Base-by-base conservation (phyloP, 2,888 invertebrate species). In the Chrysotoxum bicinctum region DNA sequence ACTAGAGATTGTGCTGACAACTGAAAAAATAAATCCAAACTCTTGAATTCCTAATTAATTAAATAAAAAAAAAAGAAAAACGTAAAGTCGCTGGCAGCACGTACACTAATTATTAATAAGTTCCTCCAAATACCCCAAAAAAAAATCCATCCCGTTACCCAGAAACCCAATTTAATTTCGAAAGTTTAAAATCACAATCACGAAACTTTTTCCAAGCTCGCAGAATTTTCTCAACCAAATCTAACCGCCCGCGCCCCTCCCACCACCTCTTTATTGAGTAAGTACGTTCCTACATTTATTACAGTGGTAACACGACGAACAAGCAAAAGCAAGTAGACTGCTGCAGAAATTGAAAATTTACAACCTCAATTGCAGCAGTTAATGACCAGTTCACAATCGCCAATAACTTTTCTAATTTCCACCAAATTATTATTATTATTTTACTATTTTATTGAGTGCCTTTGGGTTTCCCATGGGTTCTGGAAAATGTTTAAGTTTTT, bases 351-450 rank as follows among this genome's bases (percentile, higher is more conserved):
- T 84, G 75, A 80, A 84, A 84, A 84, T 84, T 84, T 84, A 84
- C 84, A 84, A 84, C 84, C 70, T 48, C 70, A 76, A 84, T 80
- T 84, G 84, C 75, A 72, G 84, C 75, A 84, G 84, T 84, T 84
- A 84, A 84, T 80, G 84, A 80, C 75, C 84, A 80, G 80, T 84
- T 84, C 84, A 76, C 84, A 75, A 84, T 84, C 72, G 37, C 75
- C 80, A 72, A 84, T 84, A 84, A 84, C 80, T 84, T 84, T 84
- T 84, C 84, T 84, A 84, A 84, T 84, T 84, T 84, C 80, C 84
- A 75, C 80, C 58, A 79, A 84, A 84, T 84, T 80, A 84, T 84
- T 75, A 62, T 73, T 73, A 84, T 84, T 84, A 84, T 84, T 84
- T 80, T 80, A 84, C 60, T 72, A 84, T 84, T 80, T 80, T 80